Evolutionary conservation across 2,113 vertebrate genomes (phyloP).

Genomic region (Cynopterus brachyotis): DNA sequence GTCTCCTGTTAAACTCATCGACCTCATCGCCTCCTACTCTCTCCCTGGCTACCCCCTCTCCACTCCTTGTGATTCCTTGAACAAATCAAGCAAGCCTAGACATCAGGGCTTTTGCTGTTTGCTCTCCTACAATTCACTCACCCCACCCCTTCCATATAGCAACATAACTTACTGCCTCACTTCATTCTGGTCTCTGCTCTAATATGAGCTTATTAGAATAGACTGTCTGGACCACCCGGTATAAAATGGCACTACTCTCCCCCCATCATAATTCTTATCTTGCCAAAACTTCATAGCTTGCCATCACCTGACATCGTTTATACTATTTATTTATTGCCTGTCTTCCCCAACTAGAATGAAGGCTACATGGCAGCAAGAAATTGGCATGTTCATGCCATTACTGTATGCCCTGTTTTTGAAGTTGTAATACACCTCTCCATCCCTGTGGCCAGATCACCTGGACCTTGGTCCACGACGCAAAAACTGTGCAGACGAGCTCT

Average conservation of each 20-base stretch:
- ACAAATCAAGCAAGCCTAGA: not conserved
- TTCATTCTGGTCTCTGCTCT: not conserved
- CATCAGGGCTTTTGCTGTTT: not conserved
- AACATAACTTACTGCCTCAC: not conserved
- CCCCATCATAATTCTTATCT: not conserved
- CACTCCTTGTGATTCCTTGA: not conserved
- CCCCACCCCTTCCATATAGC: not conserved
- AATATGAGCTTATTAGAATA: not conserved
- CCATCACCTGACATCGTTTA: not conserved
- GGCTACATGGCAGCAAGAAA: not conserved
- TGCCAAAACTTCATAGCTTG: not conserved
- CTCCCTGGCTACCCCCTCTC: accelerated
- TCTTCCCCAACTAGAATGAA: not conserved
- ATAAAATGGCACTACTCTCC: not conserved
- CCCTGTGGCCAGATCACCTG: not conserved
- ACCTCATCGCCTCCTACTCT: not conserved
- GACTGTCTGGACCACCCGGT: not conserved
- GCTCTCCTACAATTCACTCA: not conserved
- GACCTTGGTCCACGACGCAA: not conserved
- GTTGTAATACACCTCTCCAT: not conserved
- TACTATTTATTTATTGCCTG: not conserved
- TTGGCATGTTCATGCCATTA: not conserved
- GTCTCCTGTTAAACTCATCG: not conserved
- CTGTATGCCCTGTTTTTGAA: not conserved
- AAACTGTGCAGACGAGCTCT: not conserved